Evolutionary conservation across 2,888 invertebrate species (phyloP).

Genomic region (Idaea aversata): DNA sequence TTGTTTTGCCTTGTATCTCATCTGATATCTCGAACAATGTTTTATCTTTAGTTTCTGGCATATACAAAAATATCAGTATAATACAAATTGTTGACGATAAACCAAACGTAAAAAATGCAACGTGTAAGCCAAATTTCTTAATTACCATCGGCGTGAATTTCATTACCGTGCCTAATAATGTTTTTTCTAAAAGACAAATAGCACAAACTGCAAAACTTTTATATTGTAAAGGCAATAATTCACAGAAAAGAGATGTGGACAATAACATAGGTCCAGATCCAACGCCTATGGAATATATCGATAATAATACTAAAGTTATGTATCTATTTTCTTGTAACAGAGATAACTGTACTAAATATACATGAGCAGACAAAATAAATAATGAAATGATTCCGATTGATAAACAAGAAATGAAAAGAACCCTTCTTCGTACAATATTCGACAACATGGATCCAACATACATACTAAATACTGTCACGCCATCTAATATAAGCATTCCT

Average conservation of each 20-base stretch:
- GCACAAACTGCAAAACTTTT: slow-evolving; percentile 27
- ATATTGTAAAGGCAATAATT: slow-evolving; percentile 33
- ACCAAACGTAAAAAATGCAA: slow-evolving; percentile 33
- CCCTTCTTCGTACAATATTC: too few species aligned
- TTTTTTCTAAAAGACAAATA: not conserved
- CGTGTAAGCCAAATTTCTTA: slow-evolving; percentile 29
- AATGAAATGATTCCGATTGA: too few species aligned
- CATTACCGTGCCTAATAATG: slow-evolving; percentile 12
- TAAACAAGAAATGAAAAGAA: too few species aligned
- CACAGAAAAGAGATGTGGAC: slow-evolving; percentile 29
- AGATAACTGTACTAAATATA: too few species aligned
- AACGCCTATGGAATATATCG: slow-evolving; percentile 32
- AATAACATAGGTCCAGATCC: slow-evolving; percentile 37
- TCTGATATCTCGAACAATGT: slow-evolving; percentile 41
- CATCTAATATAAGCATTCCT: slow-evolving; percentile 27
- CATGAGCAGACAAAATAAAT: too few species aligned
- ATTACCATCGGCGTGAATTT: slow-evolving; percentile 37
- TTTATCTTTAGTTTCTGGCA: slow-evolving; percentile 52
- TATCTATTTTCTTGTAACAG: too few species aligned
- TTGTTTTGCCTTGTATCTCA: too few species aligned
- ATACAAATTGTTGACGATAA: slow-evolving; percentile 19
- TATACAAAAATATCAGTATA: slow-evolving; percentile 35
- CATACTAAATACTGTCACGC: slow-evolving; percentile 27
- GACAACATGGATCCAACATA: slow-evolving; percentile 24
- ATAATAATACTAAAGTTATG: slow-evolving; percentile 24